Base-by-base conservation (phyloP, 2,888 invertebrate species). In the Ecliptopera silaceata region DNA sequence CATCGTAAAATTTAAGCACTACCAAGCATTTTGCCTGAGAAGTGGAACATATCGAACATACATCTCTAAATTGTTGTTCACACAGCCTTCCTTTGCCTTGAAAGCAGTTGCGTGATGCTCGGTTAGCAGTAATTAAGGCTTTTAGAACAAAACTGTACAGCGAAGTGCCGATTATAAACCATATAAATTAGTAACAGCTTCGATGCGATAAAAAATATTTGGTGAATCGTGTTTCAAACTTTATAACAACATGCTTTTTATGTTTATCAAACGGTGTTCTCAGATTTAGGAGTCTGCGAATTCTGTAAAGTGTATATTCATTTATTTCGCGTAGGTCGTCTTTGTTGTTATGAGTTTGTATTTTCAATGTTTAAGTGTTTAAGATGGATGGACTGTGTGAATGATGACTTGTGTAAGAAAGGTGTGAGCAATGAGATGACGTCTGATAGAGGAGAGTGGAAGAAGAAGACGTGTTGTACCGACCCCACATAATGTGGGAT, bases 61-160 rank as follows among this genome's bases (percentile, higher is more conserved):
- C 67, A 70, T 47, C 22, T 29, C 17, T 41, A 17, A 76, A 75
- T 74, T 69, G 69, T 74, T 72, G 70, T 79, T 82, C 79, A 78
- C 75, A 81, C 69, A 79, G 72, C 77, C 77, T 80, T 79, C 72
- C 71, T 75, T 78, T 75, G 71, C 81, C 79, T 79, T 83, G 77
- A 68, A 63, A 67, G 64, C 65, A 68, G 72, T 83, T 79, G 82
- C 80, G 81, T 83, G 81, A 74, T 74, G 73, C 60, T 70, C 69
- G 73, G 73, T 71, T 77, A 72, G 65, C 61, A 59, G 71, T 75
- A 76, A 81, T 82, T 84, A 81, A 77, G 76, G 78, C 74, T 77
- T 79, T 78, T 66, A 71, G 74, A 79, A 71, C 72, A 69, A 70
- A 71, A 69, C 68, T 65, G 65, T 66, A 64, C 59, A 51, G 56